phyloP scores from a whole-genome alignment of 23 tunicate genomes.

The Botrylloides violaceus region DNA sequence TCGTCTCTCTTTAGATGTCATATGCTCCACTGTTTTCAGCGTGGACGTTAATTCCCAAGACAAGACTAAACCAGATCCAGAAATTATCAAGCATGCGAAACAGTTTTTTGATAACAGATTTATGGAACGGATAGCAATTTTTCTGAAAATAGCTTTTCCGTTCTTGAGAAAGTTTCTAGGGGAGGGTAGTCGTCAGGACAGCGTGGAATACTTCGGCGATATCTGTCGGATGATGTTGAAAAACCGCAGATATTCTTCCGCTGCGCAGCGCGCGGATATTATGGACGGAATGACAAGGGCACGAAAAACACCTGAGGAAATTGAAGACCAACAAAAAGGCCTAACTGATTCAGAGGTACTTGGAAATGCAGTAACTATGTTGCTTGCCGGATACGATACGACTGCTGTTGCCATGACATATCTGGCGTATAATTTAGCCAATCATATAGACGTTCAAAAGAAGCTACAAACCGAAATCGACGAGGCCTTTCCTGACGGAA shows the following conservation, averaged over 20 bases:
- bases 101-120: conserved; percentile 1
- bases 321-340: not conserved
- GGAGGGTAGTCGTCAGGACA: not conserved
- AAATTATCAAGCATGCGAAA: not conserved
- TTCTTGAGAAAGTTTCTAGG: not conserved
- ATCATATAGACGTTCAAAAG: not conserved
- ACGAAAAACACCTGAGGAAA: not conserved
- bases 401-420: not conserved
- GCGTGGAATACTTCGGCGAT: not conserved
- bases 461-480: not conserved
- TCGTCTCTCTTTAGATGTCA: conserved; percentile 51
- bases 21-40: conserved; percentile 75
- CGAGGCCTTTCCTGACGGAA: not conserved
- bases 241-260: not conserved
- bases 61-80: not conserved
- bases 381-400: not conserved
- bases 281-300: not conserved
- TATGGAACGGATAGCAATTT: not conserved
- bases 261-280: not conserved
- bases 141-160: not conserved
- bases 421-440: not conserved
- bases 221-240: not conserved
- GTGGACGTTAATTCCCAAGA: conserved; percentile 44
- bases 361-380: not conserved
- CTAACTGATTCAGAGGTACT: not conserved